Base-by-base conservation (phyloP, 2,888 invertebrate species). In the Adelphocoris suturalis region DNA sequence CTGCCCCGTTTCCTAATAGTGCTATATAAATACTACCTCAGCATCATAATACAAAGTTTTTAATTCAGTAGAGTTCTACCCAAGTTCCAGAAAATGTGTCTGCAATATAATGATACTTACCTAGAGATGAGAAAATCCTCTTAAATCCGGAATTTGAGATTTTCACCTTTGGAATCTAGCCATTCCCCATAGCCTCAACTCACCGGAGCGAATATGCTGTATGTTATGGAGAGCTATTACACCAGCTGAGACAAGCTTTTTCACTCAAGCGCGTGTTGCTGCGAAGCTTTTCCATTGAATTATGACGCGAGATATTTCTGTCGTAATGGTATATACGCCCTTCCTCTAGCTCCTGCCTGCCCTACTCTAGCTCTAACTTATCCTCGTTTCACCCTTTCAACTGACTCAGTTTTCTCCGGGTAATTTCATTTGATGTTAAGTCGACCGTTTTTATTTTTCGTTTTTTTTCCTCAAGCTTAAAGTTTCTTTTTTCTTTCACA, bases 251-350 rank as follows among this genome's bases (percentile, higher is more conserved):
- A 82, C 82, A 82, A 82, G 82, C 52, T 82, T 82, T 82, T 82
- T 82, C 82, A 82, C 82, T 82, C 82, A 82, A 82, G 19, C 82
- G 52, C 82, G 52, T 82, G 82, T 82, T 27, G 52, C 52, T 52
- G 48, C 52, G 23, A 52, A 52, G 9, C 5, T 82, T n/a, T 82
- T 82, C 48, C 82, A 82, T 23, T 82, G 82, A 82, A 82, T 82
- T 82, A 82, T 82, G 48, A 82, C 48, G 19, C 23, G 23, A 23
- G 82, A 52, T 82, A 82, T 82, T 82, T 82, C 52, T 27, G 47
- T 82, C 52, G 52, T 82, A 27, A 82, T 48, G 82, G 82, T 19
- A 19, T 9, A 19, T n/a, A n/a, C n/a, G n/a, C n/a, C n/a, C n/a
- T n/a, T n/a, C n/a, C n/a, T n/a, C 37, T 16, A 1, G 5, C 12